Conservation (phyloP, 2,797 vertebrate genomes). For the Rousettus madagascariensis region DNA sequence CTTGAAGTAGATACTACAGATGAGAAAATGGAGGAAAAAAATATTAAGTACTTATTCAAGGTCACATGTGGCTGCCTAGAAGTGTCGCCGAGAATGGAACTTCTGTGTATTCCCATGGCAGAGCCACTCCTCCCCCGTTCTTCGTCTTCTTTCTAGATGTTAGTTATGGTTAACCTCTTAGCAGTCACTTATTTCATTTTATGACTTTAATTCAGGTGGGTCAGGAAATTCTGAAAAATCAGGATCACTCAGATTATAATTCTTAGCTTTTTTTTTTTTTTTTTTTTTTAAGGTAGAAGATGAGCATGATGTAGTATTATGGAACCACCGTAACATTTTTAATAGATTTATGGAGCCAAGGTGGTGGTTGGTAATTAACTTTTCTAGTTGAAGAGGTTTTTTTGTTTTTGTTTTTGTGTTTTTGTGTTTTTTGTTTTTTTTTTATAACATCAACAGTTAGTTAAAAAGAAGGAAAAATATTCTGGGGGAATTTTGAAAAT, state of each 20-base stretch:
- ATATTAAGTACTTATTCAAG: background rate
- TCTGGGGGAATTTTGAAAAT: slow-evolving; percentile 17
- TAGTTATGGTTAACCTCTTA: background rate
- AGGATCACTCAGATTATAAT: slow-evolving; percentile 8
- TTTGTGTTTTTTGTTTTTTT: no score
- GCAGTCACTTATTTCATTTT: background rate
- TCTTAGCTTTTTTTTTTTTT: background rate
- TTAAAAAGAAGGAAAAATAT: slow-evolving; percentile 16
- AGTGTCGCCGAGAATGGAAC: background rate
- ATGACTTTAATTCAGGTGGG: background rate
- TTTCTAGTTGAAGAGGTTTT: background rate
- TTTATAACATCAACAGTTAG: background rate
- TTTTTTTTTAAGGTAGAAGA: background rate
- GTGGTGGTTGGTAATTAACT: background rate
- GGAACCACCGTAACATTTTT: slow-evolving; percentile 5
- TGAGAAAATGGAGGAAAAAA: slow-evolving; percentile 28
- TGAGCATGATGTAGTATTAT: background rate
- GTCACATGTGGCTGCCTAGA: background rate
- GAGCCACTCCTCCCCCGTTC: background rate
- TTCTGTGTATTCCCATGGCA: background rate
- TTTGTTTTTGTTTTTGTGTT: no score
- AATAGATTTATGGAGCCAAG: background rate
- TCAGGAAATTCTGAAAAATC: background rate
- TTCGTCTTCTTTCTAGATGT: background rate
- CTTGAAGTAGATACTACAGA: background rate